These are phyloP conservation scores for Blastobasis adustella DNA, from an alignment of 2,888 invertebrate genomes.

Conservation along the genomic window DNA sequence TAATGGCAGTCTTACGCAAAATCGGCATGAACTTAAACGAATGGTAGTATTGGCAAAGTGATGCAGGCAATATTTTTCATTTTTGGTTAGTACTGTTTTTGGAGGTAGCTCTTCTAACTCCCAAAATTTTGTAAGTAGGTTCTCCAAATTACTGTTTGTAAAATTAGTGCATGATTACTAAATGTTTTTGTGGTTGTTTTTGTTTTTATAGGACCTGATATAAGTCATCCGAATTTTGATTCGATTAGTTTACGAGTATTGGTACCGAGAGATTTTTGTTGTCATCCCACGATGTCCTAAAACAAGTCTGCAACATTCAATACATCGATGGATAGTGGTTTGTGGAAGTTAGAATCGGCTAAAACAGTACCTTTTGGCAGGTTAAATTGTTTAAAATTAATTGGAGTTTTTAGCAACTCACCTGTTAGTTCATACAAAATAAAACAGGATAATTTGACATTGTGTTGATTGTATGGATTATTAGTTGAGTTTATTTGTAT, in stretches of 20 bases:
- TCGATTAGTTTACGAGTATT: slow-evolving; percentile 9
- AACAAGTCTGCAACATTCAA: slow-evolving; percentile 14
- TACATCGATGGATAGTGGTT: slow-evolving; percentile 11
- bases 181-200: no score
- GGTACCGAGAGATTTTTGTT: slow-evolving; percentile 7
- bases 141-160: no score
- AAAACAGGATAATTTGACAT: slow-evolving; percentile 9
- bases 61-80: slow-evolving; percentile 14
- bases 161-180: no score
- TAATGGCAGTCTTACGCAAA: slow-evolving; percentile 13
- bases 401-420: slow-evolving; percentile 6
- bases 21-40: slow-evolving; percentile 12
- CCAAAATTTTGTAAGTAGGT: no score
- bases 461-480: slow-evolving; percentile 8
- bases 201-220: slow-evolving; percentile 9
- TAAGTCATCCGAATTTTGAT: slow-evolving; percentile 12
- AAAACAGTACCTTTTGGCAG: slow-evolving; percentile 7
- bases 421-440: slow-evolving; percentile 14
- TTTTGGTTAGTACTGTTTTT: slow-evolving; percentile 3
- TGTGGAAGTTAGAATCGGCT: slow-evolving; percentile 13
- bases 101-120: slow-evolving; percentile 3
- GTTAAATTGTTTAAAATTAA: slow-evolving; percentile 3
- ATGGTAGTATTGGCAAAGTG: slow-evolving; percentile 10
- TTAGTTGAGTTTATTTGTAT: slow-evolving; percentile 10
- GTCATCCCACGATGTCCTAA: slow-evolving; percentile 8